Base-by-base conservation (phyloP, 2,113 vertebrate species). In the Recurvirostra avosetta region DNA sequence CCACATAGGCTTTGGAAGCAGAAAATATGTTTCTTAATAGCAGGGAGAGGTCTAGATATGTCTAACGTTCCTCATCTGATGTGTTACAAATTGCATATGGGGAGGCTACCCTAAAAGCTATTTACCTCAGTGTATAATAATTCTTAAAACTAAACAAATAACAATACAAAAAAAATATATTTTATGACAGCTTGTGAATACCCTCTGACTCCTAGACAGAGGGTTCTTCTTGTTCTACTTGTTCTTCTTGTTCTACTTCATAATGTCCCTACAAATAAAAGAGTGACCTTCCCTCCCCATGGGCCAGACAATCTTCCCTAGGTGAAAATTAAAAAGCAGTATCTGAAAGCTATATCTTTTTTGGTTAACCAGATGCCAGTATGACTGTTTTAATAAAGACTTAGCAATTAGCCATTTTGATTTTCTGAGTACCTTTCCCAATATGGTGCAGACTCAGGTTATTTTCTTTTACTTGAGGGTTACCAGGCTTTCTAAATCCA, bases 11-110 rank as follows among this genome's bases (percentile, higher is more conserved):
- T 81, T 85, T 70, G 11, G 56, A 90, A 88, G 7, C 4, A 53
- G 40, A 96, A 52, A 0, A 0, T 16, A 9, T 9, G 4, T 58
- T 85, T 65, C 22, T 45, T 38, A 55, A 61, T 49, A n/a, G 5
- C 8, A 83, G 9, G 7, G 20, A 56, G 29, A 36, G 1, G 11
- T 38, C 6, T 65, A 86, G 18, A 8, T 70, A n/a, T 36, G 88
- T 82, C 25, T 76, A 75, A 78, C 5, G 1, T 52, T 75, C 26
- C 15, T 82, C 4, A 38, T 68, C 12, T 41, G 40, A 29, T 53
- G 40, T 17, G 5, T 62, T 92, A 22, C 5, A 77, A 49, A 62
- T 59, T 18, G 12, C 5, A 8, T 71, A 16, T 43, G 12, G 26
- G 52, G 11, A 68, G 10, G 27, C 22, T 72, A 26, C 23, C 13